Conservation (phyloP, 2,888 invertebrate species). For the Scelioninae gen. 1 region DNA sequence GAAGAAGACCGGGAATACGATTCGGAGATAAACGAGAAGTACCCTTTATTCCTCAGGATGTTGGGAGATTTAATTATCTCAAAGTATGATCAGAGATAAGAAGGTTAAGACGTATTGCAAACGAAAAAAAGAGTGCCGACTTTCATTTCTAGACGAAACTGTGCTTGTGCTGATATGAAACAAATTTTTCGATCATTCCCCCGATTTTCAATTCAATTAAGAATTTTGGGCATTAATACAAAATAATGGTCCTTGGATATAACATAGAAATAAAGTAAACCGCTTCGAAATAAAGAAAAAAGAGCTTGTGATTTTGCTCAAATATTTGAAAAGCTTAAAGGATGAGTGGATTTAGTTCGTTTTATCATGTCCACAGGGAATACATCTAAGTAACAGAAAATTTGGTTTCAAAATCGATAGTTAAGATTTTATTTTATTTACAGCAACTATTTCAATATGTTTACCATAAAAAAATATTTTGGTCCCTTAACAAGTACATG, state of each 20-base stretch:
- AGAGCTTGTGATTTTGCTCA: neutral
- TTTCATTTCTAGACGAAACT: constrained; percentile 1
- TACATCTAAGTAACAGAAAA: neutral
- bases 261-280: neutral
- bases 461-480: no score
- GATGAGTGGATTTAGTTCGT: neutral
- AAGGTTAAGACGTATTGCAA: constrained; percentile 16
- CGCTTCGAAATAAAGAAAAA: neutral
- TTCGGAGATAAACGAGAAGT: constrained; percentile 41
- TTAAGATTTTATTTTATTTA: neutral
- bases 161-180: no score
- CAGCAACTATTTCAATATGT: neutral
- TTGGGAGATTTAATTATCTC: constrained; percentile 43
- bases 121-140: constrained; percentile 6
- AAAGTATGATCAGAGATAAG: constrained; percentile 34
- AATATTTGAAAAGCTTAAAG: constrained; percentile 2
- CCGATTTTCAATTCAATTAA: no score
- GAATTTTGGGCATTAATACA: no score
- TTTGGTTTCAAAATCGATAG: neutral
- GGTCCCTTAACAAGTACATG: no score
- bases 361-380: neutral
- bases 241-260: neutral
- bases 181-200: no score
- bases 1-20: constrained; percentile 33
- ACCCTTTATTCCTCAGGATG: constrained; percentile 35